Percentiles rank a stretch among this genome's conserved stretches.
Conservation (phyloP, 2,797 vertebrate genomes). For the Sylvilagus floridanus region DNA sequence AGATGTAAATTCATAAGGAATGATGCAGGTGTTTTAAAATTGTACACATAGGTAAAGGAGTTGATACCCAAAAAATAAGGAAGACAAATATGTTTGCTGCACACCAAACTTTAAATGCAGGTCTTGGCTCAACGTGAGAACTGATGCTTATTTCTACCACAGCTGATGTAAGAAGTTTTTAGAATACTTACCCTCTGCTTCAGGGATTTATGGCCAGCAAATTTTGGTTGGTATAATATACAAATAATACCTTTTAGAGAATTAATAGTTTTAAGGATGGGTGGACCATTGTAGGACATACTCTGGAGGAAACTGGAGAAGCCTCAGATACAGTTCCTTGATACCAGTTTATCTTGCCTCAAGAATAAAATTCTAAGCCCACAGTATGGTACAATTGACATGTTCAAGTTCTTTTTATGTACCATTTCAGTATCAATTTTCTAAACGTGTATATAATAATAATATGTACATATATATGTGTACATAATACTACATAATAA, state of each 20-base stretch:
- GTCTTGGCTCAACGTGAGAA: neutral
- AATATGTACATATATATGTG: too few species aligned
- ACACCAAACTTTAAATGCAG: neutral
- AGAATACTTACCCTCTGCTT: neutral
- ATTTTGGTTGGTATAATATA: neutral
- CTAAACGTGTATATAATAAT: neutral
- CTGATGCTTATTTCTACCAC: neutral
- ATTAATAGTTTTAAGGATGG: neutral
- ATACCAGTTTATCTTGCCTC: neutral
- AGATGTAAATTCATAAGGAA: neutral
- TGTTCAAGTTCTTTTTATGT: neutral
- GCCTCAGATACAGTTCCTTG: neutral
- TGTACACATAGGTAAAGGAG: neutral
- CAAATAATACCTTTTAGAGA: conserved; percentile 42
- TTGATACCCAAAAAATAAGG: neutral
- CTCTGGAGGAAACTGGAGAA: neutral
- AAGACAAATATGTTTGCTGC: neutral
- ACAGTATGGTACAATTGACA: neutral
- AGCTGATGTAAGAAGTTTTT: neutral
- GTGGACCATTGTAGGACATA: neutral
- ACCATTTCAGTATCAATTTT: neutral
- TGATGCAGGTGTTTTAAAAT: neutral
- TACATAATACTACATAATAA: too few species aligned
- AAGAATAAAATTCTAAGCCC: neutral
- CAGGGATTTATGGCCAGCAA: conserved; percentile 3